Percentiles rank a stretch among this genome's conserved stretches.
Conservation (phyloP, 2,113 vertebrate genomes). For the Aldabrachelys gigantea region DNA sequence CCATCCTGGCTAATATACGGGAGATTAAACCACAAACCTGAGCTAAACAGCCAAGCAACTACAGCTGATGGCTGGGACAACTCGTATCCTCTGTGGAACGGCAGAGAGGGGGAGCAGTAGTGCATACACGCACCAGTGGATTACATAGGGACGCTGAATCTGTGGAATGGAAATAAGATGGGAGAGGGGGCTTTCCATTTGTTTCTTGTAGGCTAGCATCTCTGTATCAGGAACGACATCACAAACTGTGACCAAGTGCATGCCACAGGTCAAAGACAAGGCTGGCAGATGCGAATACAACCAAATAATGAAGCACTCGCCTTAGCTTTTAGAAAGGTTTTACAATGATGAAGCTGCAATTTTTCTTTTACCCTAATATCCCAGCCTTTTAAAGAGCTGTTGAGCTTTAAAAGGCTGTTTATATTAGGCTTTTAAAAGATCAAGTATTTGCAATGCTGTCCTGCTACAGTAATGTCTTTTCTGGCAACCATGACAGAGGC, state of each 20-base stretch:
- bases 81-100: background rate
- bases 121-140: background rate
- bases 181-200: background rate
- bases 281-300: background rate
- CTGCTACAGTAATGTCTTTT: background rate
- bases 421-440: background rate
- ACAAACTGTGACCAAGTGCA: accelerated
- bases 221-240: background rate
- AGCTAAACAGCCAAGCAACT: background rate
- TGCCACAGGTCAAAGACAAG: background rate
- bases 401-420: conserved; percentile 39
- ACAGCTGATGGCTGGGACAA: background rate
- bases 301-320: background rate
- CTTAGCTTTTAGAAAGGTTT: background rate
- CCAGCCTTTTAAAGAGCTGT: conserved; percentile 23
- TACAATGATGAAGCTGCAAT: background rate
- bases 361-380: conserved; percentile 30
- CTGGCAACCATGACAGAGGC: conserved; percentile 9
- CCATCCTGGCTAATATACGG: background rate
- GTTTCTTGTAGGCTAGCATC: background rate
- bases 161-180: background rate
- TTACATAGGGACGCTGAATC: background rate
- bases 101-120: too few relatives aligned
- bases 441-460: conserved; percentile 5
- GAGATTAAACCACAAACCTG: background rate